These are phyloP conservation scores for Geotrupes spiniger DNA, from an alignment of 2,888 invertebrate species.

Conservation along the genomic window DNA sequence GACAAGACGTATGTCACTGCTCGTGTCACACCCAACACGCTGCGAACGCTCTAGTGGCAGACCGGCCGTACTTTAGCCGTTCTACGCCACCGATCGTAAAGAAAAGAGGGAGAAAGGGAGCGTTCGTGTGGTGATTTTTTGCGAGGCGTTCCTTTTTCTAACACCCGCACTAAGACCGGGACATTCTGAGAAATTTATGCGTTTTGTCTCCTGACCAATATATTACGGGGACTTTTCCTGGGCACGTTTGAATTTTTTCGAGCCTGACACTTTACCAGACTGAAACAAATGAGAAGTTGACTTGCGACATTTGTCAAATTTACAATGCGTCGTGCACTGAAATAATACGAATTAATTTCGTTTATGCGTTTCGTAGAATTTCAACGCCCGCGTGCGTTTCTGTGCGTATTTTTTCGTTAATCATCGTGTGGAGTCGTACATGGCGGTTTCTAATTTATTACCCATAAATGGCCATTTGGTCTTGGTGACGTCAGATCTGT, in stretches of 20 bases:
- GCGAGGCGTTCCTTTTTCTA: conserved; percentile 21
- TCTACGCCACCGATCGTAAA: not conserved
- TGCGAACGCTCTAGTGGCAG: conserved; percentile 26
- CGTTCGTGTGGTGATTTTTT: conserved; percentile 14
- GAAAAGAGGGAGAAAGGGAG: conserved; percentile 11
- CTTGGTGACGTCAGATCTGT: no score
- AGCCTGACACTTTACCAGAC: conserved; percentile 31
- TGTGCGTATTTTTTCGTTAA: no score
- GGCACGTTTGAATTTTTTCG: conserved; percentile 31
- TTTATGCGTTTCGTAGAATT: not conserved
- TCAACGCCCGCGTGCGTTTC: no score
- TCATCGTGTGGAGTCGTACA: no score
- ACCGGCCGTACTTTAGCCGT: conserved; percentile 2
- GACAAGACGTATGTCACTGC: conserved; percentile 43
- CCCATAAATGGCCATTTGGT: no score
- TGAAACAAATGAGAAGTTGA: conserved; percentile 31
- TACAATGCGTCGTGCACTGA: not conserved
- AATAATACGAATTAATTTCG: not conserved
- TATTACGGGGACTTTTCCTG: conserved; percentile 33
- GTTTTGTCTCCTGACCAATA: conserved; percentile 41
- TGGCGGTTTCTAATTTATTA: no score
- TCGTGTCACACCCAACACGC: conserved; percentile 40
- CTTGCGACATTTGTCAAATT: conserved; percentile 20
- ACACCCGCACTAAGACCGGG: conserved; percentile 37
- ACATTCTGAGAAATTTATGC: conserved; percentile 39